These are phyloP conservation scores for Lacerta viridis DNA, from an alignment of 2,797 vertebrate species.

Conservation along the genomic window DNA sequence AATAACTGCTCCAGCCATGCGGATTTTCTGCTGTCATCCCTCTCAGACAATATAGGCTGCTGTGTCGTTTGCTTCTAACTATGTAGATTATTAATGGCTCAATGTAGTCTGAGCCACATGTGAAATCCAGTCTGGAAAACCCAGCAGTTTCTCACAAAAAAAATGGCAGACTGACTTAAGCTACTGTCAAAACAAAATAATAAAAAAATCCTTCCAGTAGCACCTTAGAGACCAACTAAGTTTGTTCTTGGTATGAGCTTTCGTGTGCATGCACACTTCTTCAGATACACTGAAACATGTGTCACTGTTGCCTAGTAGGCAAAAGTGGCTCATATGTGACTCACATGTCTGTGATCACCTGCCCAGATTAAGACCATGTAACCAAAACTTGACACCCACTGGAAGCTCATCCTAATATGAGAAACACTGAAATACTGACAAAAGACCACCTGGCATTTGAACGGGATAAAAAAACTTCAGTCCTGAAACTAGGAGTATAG, in stretches of 20 bases:
- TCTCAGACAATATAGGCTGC: neutral
- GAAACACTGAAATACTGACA: slow-evolving; percentile 1
- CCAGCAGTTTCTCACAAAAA: neutral
- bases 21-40: neutral
- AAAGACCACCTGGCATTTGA: neutral
- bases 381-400: neutral
- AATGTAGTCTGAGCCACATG: neutral
- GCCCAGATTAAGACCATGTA: neutral
- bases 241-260: too few relatives aligned
- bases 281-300: fast-evolving
- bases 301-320: neutral
- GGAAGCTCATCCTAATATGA: neutral
- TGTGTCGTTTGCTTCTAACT: neutral
- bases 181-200: fast-evolving
- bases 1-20: neutral
- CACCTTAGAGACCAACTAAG: too few relatives aligned
- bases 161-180: neutral
- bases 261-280: too few relatives aligned
- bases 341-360: neutral
- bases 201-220: too few relatives aligned
- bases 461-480: neutral
- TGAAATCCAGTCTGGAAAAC: neutral
- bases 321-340: neutral
- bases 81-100: neutral
- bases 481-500: neutral